Evolutionary conservation across 2,888 invertebrate genomes (phyloP).

Genomic region (Hydraecia micacea): DNA sequence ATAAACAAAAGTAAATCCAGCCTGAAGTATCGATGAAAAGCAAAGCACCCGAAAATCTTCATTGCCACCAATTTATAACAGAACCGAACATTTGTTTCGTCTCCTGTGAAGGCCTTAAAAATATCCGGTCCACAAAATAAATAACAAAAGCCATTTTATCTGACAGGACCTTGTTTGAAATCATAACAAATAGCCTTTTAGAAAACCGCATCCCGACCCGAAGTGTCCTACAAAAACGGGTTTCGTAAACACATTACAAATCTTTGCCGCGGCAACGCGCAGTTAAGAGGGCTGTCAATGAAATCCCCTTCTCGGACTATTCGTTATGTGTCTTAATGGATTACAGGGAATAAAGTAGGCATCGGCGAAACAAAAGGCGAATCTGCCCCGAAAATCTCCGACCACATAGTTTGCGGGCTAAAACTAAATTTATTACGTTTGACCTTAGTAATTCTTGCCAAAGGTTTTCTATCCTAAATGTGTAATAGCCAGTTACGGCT

Average conservation of each 20-base stretch:
- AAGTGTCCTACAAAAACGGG: constrained; percentile 87
- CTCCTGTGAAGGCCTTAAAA: constrained; percentile 78
- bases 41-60: constrained; percentile 59
- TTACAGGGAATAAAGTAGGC: constrained; percentile 88
- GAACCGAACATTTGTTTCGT: constrained; percentile 74
- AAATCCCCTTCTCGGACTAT: constrained; percentile 85
- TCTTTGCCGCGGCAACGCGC: constrained; percentile 83
- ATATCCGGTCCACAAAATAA: constrained; percentile 85
- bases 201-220: constrained; percentile 87
- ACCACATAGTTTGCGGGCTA: constrained; percentile 88
- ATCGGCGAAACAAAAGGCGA: constrained; percentile 88
- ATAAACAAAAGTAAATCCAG: constrained; percentile 33
- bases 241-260: constrained; percentile 87
- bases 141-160: constrained; percentile 87
- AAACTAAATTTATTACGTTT: constrained; percentile 90
- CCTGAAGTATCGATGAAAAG: constrained; percentile 50
- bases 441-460: constrained; percentile 89
- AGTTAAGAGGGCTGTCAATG: constrained; percentile 88
- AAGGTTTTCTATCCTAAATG: constrained; percentile 86
- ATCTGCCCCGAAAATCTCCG: constrained; percentile 85
- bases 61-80: constrained; percentile 62
- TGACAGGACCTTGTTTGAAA: constrained; percentile 89
- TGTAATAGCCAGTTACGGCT: constrained; percentile 85
- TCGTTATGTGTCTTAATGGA: constrained; percentile 89
- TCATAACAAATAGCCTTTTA: constrained; percentile 90